phyloP scores from a whole-genome alignment of 30 jellyfish, hydroid and myxozoan genomes.

The Chironex yamaguchii region DNA sequence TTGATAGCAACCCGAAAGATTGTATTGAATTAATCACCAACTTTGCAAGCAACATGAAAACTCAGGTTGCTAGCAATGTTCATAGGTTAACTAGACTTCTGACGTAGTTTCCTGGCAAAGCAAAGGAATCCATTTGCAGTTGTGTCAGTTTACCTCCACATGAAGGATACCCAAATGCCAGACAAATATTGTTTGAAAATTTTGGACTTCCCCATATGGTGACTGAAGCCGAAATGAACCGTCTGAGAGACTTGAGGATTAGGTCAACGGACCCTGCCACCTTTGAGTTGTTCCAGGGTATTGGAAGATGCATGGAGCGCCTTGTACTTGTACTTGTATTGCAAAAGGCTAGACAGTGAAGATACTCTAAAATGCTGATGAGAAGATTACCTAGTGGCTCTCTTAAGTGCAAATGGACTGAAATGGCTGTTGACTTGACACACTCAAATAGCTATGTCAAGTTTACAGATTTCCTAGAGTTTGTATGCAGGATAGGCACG shows the following conservation, averaged over 20 bases:
- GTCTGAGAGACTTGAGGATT: background rate
- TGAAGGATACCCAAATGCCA: background rate
- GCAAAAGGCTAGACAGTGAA: background rate
- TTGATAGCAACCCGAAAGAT: background rate
- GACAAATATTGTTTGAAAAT: background rate
- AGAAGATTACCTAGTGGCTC: background rate
- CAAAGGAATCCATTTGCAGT: background rate
- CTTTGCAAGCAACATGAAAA: background rate
- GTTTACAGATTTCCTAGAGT: background rate
- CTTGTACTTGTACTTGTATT: background rate
- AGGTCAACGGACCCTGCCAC: background rate
- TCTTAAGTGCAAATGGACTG: background rate
- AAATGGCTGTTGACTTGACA: background rate
- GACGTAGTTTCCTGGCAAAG: background rate
- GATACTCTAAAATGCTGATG: background rate
- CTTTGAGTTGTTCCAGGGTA: background rate
- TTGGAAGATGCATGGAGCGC: background rate
- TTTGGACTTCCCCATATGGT: background rate
- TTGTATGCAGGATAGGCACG: background rate
- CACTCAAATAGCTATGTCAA: background rate
- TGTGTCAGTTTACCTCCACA: background rate
- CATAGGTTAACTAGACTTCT: background rate
- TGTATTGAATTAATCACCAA: background rate
- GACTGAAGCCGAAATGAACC: background rate
- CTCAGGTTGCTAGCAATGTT: background rate